These are phyloP conservation scores for Agrenia bidenticulata DNA, from an alignment of 2,888 invertebrate genomes.

Conservation along the genomic window DNA sequence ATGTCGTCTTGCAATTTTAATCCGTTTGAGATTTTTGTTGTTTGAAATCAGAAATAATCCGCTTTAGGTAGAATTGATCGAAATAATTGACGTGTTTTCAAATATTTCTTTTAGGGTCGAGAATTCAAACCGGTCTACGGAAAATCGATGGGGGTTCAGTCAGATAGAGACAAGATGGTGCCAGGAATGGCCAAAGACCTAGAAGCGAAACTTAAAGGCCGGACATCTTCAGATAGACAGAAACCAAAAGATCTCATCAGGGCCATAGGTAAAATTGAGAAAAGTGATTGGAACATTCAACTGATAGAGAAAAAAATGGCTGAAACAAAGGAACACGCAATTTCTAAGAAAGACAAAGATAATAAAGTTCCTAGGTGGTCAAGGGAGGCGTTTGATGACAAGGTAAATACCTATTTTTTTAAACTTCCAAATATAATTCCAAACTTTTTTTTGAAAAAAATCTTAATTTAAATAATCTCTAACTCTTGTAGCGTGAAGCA, in stretches of 20 bases:
- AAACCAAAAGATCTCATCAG: constrained; percentile 83
- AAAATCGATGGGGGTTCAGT: constrained; percentile 15
- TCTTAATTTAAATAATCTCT: background rate
- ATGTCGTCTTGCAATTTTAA: no score
- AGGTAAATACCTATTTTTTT: constrained; percentile 1
- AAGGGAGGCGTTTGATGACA: constrained; percentile 17
- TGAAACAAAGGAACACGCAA: constrained; percentile 63
- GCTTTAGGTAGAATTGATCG: no score
- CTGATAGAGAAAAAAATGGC: constrained; percentile 86
- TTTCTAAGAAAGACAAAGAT: constrained; percentile 58
- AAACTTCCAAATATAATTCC: no score
- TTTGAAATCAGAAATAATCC: no score
- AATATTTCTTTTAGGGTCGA: constrained; percentile 39
- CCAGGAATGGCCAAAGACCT: constrained; percentile 69
- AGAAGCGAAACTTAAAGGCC: constrained; percentile 73
- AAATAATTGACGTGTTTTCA: constrained; percentile 1
- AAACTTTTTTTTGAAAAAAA: no score
- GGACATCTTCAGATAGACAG: constrained; percentile 62
- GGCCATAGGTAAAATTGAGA: constrained; percentile 82
- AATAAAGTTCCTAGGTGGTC: constrained; percentile 88
- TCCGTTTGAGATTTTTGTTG: no score
- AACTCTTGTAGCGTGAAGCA: constrained; percentile 63
- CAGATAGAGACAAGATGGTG: constrained; percentile 55
- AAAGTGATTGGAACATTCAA: constrained; percentile 86
- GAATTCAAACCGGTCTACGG: constrained; percentile 41